Conservation (phyloP, 2,113 vertebrate genomes). For the Thymallus thymallus region DNA sequence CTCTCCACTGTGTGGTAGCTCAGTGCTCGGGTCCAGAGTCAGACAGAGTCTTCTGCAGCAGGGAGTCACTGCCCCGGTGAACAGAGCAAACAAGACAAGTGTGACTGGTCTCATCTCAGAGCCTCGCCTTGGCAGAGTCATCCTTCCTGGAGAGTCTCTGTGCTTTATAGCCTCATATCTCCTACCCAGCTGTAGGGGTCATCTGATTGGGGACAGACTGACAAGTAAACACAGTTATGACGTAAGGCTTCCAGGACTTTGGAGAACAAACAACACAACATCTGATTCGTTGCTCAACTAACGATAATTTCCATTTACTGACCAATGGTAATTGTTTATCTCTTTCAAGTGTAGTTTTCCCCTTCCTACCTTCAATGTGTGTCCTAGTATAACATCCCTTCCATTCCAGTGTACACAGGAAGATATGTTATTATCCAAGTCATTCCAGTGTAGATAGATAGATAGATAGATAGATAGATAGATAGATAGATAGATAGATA, state of each 20-base stretch:
- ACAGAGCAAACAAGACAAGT: slow-evolving; percentile 60
- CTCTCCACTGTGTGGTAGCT: slow-evolving; percentile 14
- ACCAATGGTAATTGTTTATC: neutral
- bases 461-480: too few relatives aligned
- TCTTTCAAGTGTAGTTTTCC: neutral
- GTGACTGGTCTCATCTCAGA: slow-evolving; percentile 69
- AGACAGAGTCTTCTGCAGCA: slow-evolving; percentile 33
- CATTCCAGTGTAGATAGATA: too few relatives aligned
- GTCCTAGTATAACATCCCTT: neutral
- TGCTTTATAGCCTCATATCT: slow-evolving; percentile 65
- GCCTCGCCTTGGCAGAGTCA: slow-evolving; percentile 47
- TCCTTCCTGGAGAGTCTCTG: slow-evolving; percentile 12
- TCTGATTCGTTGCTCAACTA: neutral
- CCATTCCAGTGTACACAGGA: neutral
- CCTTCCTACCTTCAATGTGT: neutral
- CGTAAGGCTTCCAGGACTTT: slow-evolving; percentile 8
- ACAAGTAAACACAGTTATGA: slow-evolving; percentile 28
- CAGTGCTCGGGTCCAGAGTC: slow-evolving; percentile 15
- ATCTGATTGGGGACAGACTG: slow-evolving; percentile 38
- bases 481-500: too few relatives aligned
- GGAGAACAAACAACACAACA: slow-evolving; percentile 1
- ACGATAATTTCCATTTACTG: neutral
- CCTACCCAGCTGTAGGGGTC: slow-evolving; percentile 43
- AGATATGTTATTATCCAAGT: neutral
- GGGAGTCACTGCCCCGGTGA: slow-evolving; percentile 52